Conservation (phyloP, 2,797 vertebrate species). For the Sitta carolinensis region DNA sequence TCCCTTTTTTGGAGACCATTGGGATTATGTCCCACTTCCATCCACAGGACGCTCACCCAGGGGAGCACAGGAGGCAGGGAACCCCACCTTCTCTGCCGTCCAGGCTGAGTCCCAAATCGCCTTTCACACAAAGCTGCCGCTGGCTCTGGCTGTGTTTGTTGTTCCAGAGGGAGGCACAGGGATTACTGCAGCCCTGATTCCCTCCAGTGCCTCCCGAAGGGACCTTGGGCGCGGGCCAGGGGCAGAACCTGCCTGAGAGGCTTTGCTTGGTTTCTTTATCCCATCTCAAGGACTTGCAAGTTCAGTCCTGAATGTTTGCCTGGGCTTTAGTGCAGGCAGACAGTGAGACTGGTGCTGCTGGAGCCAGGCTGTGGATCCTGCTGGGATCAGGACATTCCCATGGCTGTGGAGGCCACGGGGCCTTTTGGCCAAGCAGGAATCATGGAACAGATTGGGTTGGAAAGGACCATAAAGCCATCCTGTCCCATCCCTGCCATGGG, state of each 20-base stretch:
- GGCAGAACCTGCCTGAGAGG: background rate
- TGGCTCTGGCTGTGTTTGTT: slow-evolving; percentile 3
- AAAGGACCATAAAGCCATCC: background rate
- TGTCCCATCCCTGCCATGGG: background rate
- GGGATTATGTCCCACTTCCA: background rate
- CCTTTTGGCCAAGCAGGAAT: background rate
- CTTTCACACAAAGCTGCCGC: background rate
- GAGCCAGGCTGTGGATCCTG: background rate
- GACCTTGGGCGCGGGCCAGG: background rate
- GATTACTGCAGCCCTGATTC: slow-evolving; percentile 31
- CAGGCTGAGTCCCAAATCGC: background rate
- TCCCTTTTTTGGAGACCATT: background rate
- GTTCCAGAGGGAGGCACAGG: background rate
- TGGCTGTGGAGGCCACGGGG: background rate
- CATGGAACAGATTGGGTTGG: background rate
- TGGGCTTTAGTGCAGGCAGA: background rate
- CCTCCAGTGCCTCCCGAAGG: slow-evolving; percentile 29
- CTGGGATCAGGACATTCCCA: background rate
- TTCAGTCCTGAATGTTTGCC: slow-evolving; percentile 18
- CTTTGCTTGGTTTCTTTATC: background rate
- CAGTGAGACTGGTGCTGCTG: background rate
- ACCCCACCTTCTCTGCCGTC: background rate
- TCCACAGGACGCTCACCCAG: background rate
- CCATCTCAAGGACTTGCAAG: background rate
- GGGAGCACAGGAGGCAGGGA: background rate